Evolutionary conservation across 2,888 invertebrate genomes (phyloP).

Genomic region (Tachina grossa): DNA sequence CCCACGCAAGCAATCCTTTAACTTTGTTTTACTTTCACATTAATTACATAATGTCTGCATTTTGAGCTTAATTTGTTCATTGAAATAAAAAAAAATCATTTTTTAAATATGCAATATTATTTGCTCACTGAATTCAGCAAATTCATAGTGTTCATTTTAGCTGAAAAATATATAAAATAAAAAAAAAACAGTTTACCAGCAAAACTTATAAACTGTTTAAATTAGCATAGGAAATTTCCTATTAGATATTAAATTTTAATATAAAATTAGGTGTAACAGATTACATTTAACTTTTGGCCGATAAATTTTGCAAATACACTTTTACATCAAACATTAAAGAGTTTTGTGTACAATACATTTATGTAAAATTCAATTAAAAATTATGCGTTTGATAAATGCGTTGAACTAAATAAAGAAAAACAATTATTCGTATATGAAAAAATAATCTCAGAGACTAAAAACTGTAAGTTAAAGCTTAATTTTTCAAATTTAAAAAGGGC

Average conservation of each 20-base stretch:
- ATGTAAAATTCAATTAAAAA: conserved; percentile 40
- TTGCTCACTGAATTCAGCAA: conserved; percentile 7
- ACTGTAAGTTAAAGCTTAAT: background rate
- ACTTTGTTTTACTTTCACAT: background rate
- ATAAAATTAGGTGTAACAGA: background rate
- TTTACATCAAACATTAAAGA: conserved; percentile 21
- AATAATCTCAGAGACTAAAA: background rate
- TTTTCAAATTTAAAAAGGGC: background rate
- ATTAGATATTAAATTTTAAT: background rate
- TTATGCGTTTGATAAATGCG: conserved; percentile 12
- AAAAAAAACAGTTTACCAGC: background rate
- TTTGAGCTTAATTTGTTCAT: conserved; percentile 30
- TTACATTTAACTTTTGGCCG: background rate
- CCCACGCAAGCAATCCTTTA: background rate
- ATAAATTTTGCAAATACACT: background rate
- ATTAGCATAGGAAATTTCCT: background rate
- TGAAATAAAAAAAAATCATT: conserved; percentile 18
- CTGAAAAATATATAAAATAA: conserved; percentile 6
- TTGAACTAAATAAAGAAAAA: conserved; percentile 4
- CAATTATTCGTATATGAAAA: background rate
- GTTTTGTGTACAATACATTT: conserved; percentile 1
- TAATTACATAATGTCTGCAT: conserved; percentile 27
- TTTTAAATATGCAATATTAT: background rate
- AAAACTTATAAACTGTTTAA: conserved; percentile 4
- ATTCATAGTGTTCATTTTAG: conserved; percentile 12